Evolutionary conservation across 1,140 invertebrate genomes (phyloP), one percentile per base, ranked within the genome.

Genomic region (Varroa destructor): DNA sequence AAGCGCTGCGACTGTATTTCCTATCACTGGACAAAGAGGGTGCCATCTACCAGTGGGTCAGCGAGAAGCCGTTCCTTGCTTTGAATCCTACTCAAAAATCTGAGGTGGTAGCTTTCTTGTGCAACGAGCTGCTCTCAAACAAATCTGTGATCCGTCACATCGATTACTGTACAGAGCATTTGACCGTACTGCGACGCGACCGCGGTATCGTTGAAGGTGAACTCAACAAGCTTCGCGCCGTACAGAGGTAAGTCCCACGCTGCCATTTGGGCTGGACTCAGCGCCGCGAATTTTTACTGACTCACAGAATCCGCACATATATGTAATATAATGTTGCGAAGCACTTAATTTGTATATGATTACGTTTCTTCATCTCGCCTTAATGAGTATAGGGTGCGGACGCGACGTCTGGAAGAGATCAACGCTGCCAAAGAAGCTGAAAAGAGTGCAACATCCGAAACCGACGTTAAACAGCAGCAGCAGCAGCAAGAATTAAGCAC

Each of bases 81-180:
- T 80, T 95, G 3, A 91, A 88, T 80, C 85, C 91, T 5, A 89
- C 88, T 1, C 85, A 88, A 71, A 96, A 96, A 79, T 87, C 89
- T 0, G 86, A 88, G 61, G 90, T 95, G 77, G 80, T 96, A 46
- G 89, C 88, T 1, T 93, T 90, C 80, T 83, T 97, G 1, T 95
- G 92, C 80, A 91, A 97, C 81, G 92, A 97, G 81, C 82, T 97
- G 75, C 81, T 95, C 61, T 90, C 92, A 80, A 93, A 93, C 79
- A 92, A 93, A 81, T 85, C 88, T 56, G 87, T 95, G 74, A 83
- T 90, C 6, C 75, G 77, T 75, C 82, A 84, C 76, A 81, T 84
- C 42, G 83, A 84, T 61, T 79, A 78, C 61, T 82, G 79, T 71
- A 79, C 84, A 56, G 83, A 84, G 73, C 75, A 76, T 56, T 81